Conservation (phyloP, 2,888 invertebrate genomes). For the Temnothorax unifasciatus region DNA sequence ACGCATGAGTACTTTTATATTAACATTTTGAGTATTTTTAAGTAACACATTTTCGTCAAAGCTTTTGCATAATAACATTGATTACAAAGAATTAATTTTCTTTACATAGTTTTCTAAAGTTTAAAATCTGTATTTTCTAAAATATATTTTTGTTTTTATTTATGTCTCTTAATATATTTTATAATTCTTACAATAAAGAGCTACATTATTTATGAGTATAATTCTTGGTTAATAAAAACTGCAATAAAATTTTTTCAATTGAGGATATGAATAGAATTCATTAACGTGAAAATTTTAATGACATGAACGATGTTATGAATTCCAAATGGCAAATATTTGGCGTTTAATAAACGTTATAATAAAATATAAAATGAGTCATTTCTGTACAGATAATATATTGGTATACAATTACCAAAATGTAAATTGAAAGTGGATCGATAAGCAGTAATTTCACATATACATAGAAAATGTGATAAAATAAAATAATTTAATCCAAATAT, state of each 20-base stretch:
- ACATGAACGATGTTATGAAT: conserved; percentile 16
- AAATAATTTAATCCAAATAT: conserved; percentile 24
- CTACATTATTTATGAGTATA: neutral
- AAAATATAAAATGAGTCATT: conserved; percentile 39
- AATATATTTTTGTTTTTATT: neutral
- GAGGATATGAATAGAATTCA: conserved; percentile 8
- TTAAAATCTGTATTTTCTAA: neutral
- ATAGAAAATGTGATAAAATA: neutral
- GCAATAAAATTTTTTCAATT: conserved; percentile 5
- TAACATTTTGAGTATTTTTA: neutral
- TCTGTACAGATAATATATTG: conserved; percentile 39
- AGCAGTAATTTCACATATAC: conserved; percentile 9
- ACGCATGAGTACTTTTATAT: neutral
- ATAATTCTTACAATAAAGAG: neutral
- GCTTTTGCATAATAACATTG: neutral
- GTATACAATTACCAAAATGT: conserved; percentile 31
- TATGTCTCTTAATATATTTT: neutral
- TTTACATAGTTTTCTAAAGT: neutral
- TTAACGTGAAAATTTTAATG: conserved; percentile 37
- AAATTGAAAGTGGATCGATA: conserved; percentile 32
- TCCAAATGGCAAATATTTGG: conserved; percentile 34
- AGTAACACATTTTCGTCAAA: neutral
- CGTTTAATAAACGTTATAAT: conserved; percentile 47
- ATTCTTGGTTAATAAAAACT: conserved; percentile 12
- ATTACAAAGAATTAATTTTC: neutral